Evolutionary conservation across 2,888 invertebrate species (phyloP), one percentile per base, ranked within the genome.

Genomic region (Hypena proboscidalis): DNA sequence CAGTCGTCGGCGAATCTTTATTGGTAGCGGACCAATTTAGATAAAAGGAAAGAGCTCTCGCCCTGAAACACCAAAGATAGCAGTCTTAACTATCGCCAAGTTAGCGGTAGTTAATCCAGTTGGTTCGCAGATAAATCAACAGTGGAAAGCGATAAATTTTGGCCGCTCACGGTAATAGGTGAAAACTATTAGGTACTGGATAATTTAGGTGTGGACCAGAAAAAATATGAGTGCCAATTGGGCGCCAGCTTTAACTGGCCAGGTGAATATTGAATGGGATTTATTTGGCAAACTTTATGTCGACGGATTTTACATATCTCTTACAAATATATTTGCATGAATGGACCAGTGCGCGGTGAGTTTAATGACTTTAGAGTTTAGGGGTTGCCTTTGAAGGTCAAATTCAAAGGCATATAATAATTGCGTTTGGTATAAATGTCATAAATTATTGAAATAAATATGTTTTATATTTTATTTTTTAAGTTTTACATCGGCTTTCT

Each of bases 1-100:
- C 88, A 83, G 84, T 80, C 82, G 85, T 83, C 86, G 84, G 77
- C 82, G 87, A 79, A 89, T 90, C 90, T 90, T 90, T 90, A 90
- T 90, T 90, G 90, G 89, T 86, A 85, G 83, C 85, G 80, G 83
- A 90, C 90, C 90, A 90, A 90, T 90, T 90, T 90, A 90, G 90
- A 90, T 90, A 90, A 90, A 90, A 90, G 90, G 89, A 88, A 87
- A 87, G 89, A 86, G 87, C 87, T 88, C 86, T 85, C 79, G 78
- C 83, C 81, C 86, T 85, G 88, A 83, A 87, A 89, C 85, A 87
- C 87, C 85, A 86, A 80, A 88, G 90, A 90, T 89, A 88, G 86
- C 79, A 83, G 86, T 86, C 90, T 90, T 90, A 90, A 90, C 90
- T 90, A 90, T 90, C 86, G 88, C 85, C 88, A 89, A 90, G 85